Base-by-base conservation (phyloP, 2,888 invertebrate genomes). In the Diarsia dahlii region DNA sequence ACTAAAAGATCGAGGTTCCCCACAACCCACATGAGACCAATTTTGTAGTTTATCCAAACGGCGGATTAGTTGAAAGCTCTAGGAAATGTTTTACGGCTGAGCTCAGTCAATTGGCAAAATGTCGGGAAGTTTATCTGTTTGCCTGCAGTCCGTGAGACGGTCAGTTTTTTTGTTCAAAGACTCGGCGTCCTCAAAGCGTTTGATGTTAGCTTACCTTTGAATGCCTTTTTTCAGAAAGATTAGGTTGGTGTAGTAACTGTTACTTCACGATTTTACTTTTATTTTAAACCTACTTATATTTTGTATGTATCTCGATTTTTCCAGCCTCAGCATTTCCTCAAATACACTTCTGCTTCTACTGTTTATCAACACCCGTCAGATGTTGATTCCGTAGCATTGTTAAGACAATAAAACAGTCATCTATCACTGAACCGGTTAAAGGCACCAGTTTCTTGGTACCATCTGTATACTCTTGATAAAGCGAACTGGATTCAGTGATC, bases 81-180 rank as follows among this genome's bases (percentile, higher is more conserved):
- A n/a, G 15, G 23, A 54, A 66, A 15, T 28, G 20, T n/a, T 46
- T 46, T 23, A 20, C 13, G 13, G 50, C 4, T 18, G 39, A 18
- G 39, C 15, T 60, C 28, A 45, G 58, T 46, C 45, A 45, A 60
- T 60, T 60, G 58, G 60, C 20, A 60, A 45, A 74, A 28, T 60
- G 70, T 52, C 45, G 39, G 50, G 6, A 39, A 28, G 65, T 64
- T 56, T 48, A 48, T 60, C 20, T 52, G 64, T 45, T 52, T 71
- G 39, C 28, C 3, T 48, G 48, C 65, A 28, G 48, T 48, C 48
- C 48, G 48, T 20, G 12, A 18, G 65, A 28, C 28, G 65, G 48
- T 13, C 66, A 28, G 13, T 12, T 15, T 45, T 15, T 15, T 50
- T 8, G 12, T 9, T 28, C 48, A 28, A 50, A 28, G 20, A 20